A percentile compares a stretch with the other conserved stretches of the same genome.
These are phyloP conservation scores for Tiliacea aurago DNA, from an alignment of 2,888 invertebrate genomes.

Conservation along the genomic window DNA sequence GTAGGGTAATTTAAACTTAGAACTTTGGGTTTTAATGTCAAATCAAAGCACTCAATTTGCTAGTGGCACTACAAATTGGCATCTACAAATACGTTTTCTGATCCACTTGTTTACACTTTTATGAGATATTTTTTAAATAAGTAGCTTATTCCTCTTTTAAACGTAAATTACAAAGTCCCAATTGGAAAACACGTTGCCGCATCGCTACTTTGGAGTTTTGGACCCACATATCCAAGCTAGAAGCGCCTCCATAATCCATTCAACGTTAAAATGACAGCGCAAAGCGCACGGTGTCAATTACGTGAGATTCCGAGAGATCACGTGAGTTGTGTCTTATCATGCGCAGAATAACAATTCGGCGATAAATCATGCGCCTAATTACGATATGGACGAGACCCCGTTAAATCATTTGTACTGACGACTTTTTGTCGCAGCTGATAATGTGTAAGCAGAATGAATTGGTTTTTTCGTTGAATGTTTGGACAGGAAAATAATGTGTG, in stretches of 20 bases:
- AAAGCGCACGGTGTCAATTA: constrained; percentile 66
- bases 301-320: constrained; percentile 54
- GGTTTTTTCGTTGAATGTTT: constrained; percentile 11
- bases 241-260: constrained; percentile 18
- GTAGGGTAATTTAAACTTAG: no score
- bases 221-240: neutral
- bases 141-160: neutral
- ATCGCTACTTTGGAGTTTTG: neutral
- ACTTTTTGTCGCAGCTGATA: constrained; percentile 46
- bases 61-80: no score
- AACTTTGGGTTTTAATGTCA: no score
- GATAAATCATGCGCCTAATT: constrained; percentile 65
- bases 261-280: constrained; percentile 58
- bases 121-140: no score
- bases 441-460: constrained; percentile 28
- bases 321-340: constrained; percentile 69
- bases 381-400: constrained; percentile 59
- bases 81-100: no score
- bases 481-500: neutral
- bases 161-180: neutral
- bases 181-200: no score
- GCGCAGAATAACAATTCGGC: constrained; percentile 69
- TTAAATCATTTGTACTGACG: constrained; percentile 69
- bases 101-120: no score
- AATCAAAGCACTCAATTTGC: no score